Evolutionary conservation across 2,113 vertebrate genomes (phyloP).

Genomic region (Triplophysa dalaica): DNA sequence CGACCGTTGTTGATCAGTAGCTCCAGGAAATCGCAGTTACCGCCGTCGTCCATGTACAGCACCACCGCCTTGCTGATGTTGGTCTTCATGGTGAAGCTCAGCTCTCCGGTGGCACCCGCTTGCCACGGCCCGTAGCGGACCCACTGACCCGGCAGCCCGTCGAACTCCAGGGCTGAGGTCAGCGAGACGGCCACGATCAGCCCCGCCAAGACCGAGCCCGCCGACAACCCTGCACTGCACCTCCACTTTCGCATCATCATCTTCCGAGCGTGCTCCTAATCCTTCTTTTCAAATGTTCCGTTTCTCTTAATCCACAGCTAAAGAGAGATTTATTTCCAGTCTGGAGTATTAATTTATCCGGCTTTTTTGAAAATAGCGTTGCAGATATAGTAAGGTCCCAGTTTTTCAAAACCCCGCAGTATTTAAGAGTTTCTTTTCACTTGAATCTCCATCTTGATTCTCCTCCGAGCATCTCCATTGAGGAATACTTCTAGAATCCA

Average conservation of each 20-base stretch:
- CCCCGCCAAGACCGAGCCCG: conserved; percentile 63
- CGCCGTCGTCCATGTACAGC: conserved; percentile 91
- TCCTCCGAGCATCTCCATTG: conserved; percentile 67
- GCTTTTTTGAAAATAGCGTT: conserved; percentile 53
- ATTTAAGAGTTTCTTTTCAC: conserved; percentile 59
- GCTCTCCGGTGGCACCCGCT: conserved; percentile 80
- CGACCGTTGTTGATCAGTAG: conserved; percentile 83
- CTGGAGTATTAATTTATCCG: conserved; percentile 48
- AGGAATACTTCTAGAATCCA: conserved; percentile 55
- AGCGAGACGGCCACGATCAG: conserved; percentile 59
- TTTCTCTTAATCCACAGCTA: conserved; percentile 58
- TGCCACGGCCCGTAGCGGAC: conserved; percentile 89
- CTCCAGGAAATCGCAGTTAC: conserved; percentile 95
- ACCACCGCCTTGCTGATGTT: conserved; percentile 85
- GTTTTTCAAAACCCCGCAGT: conserved; percentile 31
- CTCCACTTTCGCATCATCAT: conserved; percentile 64
- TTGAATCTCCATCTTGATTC: conserved; percentile 68
- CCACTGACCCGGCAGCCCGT: conserved; percentile 90
- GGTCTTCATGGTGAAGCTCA: conserved; percentile 89
- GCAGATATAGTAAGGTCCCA: conserved; percentile 43
- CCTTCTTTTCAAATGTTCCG: conserved; percentile 51
- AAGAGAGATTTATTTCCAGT: conserved; percentile 52
- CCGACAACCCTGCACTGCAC: conserved; percentile 51
- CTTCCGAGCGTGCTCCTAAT: conserved; percentile 53
- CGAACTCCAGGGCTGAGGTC: conserved; percentile 81